These are phyloP conservation scores for Pristionchus pacificus DNA, from an alignment of 1,140 invertebrate species.

Conservation along the genomic window DNA sequence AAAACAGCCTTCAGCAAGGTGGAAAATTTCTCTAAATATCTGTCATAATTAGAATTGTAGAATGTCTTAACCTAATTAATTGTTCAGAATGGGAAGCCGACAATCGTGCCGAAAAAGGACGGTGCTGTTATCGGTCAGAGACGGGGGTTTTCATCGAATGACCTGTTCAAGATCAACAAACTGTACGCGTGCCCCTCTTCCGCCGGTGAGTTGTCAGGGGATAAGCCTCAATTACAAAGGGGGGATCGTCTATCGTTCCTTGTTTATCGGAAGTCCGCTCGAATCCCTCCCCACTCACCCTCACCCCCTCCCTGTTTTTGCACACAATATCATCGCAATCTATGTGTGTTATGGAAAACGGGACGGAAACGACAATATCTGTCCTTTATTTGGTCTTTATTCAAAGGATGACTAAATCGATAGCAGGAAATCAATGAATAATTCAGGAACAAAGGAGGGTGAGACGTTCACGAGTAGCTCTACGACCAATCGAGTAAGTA, in stretches of 20 bases:
- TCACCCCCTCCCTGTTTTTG: too few relatives aligned
- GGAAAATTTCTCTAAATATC: neutral
- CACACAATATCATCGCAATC: neutral
- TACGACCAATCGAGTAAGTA: too few relatives aligned
- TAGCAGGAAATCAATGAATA: neutral
- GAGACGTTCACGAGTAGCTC: too few relatives aligned
- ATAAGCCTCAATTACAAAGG: constrained; percentile 8
- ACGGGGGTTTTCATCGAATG: constrained; percentile 51
- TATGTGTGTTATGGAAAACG: neutral
- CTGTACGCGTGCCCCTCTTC: constrained; percentile 37
- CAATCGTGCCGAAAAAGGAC: constrained; percentile 49
- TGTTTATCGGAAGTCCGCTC: neutral
- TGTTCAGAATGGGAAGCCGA: constrained; percentile 49
- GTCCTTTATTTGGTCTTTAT: too few relatives aligned
- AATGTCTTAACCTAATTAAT: too few relatives aligned
- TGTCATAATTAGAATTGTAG: neutral
- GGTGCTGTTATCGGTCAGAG: constrained; percentile 58
- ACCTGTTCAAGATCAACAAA: constrained; percentile 44
- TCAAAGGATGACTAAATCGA: too few relatives aligned
- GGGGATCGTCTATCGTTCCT: neutral
- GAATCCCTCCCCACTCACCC: too few relatives aligned
- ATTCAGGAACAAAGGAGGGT: neutral
- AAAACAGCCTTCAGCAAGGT: constrained; percentile 56
- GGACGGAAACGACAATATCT: too few relatives aligned
- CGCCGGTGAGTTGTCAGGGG: constrained; percentile 23